Evolutionary conservation across 2,888 invertebrate genomes (phyloP), one percentile per base, ranked within the genome.

Genomic region (Melipona bicolor): DNA sequence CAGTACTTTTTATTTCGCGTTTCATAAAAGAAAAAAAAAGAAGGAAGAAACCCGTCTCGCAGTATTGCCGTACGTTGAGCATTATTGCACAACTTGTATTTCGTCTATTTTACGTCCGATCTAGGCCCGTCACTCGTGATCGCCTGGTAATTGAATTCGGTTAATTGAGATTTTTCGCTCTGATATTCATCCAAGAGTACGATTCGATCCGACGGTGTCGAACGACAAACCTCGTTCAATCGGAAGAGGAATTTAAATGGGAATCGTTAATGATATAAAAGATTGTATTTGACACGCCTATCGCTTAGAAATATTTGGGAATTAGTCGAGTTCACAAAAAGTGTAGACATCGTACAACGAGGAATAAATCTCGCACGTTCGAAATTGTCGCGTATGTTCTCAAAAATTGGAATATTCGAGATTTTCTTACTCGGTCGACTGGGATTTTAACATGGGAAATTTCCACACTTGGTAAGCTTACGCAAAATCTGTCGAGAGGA

Each of bases 1-100:
- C 79, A 64, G 56, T 69, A 64, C 43, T 62, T 80, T 69, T 54
- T 27, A 59, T 54, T 68, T 36, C 24, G 13, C 72, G 71, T 52
- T 27, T 27, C 27, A 27, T 1, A 27, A 27, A 27, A 9, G 9
- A 36, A 36, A 36, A 43, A 9, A 9, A 9, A 9, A 43, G 11
- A 43, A 2, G 43, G 9, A 43, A 43, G 43, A 43, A 43, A 43
- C 43, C 1, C 43, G 36, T 36, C 9, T 43, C 9, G 9, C 9
- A 9, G 9, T 43, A 43, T 43, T 43, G 43, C 43, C 50, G 32
- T 50, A n/a, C 6, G 24, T 43, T 9, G 43, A 70, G 36, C 36
- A 49, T 59, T 36, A 52, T 56, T 36, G 13, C 73, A 64, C n/a
- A 4, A 24, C 36, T n/a, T 3, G 0, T 68, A 36, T 19, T 15